These are phyloP conservation scores for Catamblyrhynchus diadema DNA, from an alignment of 2,797 vertebrate species.

Conservation along the genomic window DNA sequence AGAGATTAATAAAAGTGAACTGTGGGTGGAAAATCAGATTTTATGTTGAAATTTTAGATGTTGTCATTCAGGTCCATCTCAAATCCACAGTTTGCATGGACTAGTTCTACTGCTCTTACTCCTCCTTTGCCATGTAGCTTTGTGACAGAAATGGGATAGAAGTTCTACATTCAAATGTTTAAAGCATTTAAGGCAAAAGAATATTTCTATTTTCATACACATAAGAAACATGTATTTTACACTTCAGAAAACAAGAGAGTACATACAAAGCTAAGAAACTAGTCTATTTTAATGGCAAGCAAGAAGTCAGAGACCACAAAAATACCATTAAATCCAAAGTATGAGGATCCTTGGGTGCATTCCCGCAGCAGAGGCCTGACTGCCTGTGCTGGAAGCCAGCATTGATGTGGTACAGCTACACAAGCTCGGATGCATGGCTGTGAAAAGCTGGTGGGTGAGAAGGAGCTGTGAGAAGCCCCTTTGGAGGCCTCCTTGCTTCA, in stretches of 20 bases:
- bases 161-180: neutral
- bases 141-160: neutral
- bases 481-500: neutral
- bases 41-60: neutral
- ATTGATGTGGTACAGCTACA: neutral
- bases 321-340: neutral
- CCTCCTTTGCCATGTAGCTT: neutral
- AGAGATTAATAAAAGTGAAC: neutral
- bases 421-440: neutral
- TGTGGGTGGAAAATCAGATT: slow-evolving; percentile 34
- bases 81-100: neutral
- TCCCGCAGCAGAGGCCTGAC: neutral
- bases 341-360: neutral
- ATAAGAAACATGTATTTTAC: neutral
- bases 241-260: neutral
- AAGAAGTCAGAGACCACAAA: neutral
- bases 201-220: neutral
- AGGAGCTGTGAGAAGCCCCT: neutral
- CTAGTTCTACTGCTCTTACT: slow-evolving; percentile 7
- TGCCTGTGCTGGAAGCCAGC: neutral
- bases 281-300: neutral
- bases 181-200: neutral
- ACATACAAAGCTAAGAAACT: neutral
- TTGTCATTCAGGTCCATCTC: slow-evolving; percentile 2
- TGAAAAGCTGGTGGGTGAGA: neutral